Conservation (phyloP, 1,140 invertebrate species). For the Arion vulgaris region DNA sequence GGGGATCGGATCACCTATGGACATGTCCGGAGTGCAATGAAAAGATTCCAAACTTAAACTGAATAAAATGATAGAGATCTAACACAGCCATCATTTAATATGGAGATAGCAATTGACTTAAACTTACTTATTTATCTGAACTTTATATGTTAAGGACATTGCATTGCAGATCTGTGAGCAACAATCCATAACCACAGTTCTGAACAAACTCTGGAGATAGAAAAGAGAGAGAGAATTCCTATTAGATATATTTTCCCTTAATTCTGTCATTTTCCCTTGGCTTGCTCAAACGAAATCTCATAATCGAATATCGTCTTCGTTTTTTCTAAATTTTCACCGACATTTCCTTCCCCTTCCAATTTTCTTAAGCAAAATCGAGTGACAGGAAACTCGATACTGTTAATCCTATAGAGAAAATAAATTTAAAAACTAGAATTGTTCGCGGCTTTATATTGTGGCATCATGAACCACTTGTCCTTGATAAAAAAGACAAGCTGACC, state of each 20-base stretch:
- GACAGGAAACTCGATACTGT: neutral
- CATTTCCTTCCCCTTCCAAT: conserved; percentile 10
- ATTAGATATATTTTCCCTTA: neutral
- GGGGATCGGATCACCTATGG: no score
- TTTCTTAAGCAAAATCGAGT: neutral
- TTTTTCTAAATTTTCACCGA: neutral
- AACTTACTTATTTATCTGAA: no score
- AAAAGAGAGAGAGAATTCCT: no score
- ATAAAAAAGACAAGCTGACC: neutral
- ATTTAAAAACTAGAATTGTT: conserved; percentile 23
- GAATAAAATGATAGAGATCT: no score
- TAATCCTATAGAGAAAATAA: neutral
- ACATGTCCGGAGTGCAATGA: no score
- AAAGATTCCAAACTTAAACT: no score
- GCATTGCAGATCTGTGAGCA: no score
- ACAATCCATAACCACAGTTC: no score
- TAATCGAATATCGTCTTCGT: neutral
- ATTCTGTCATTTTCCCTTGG: neutral
- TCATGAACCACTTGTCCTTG: neutral
- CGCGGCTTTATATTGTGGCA: conserved; percentile 27
- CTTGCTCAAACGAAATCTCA: neutral
- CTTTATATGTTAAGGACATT: no score
- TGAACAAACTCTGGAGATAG: no score
- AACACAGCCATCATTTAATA: no score
- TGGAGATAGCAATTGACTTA: no score